Percentiles rank a stretch among this genome's conserved stretches.
Conservation (phyloP, 1,140 invertebrate species). For the Sweltsa coloradensis region DNA sequence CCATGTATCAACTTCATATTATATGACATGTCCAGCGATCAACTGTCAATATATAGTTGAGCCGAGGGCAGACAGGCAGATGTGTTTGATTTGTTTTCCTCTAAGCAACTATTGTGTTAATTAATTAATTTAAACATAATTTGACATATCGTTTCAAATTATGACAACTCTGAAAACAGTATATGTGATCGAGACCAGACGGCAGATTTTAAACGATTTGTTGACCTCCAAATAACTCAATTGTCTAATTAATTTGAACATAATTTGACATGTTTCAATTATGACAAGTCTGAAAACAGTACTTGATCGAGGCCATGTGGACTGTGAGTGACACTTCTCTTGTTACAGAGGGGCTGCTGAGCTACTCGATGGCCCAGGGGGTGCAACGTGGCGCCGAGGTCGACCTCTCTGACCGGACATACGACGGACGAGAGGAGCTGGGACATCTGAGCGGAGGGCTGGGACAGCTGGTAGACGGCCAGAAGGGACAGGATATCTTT, state of each 20-base stretch:
- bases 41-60: too few species aligned
- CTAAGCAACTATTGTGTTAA: too few species aligned
- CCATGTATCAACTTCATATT: too few species aligned
- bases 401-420: conserved; percentile 43
- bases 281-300: conserved; percentile 3
- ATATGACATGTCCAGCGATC: too few species aligned
- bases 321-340: conserved; percentile 19
- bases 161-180: too few species aligned
- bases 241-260: conserved; percentile 21
- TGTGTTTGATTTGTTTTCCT: too few species aligned
- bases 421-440: conserved; percentile 40
- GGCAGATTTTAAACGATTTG: too few species aligned
- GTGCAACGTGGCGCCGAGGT: conserved; percentile 34
- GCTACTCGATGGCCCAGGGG: conserved; percentile 45
- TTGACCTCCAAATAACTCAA: too few species aligned
- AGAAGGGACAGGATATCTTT: conserved; percentile 68
- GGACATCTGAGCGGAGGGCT: conserved; percentile 59
- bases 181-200: too few species aligned
- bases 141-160: too few species aligned
- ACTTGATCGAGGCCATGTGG: conserved; percentile 14
- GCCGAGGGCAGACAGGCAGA: too few species aligned
- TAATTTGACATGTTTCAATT: background rate
- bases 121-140: too few species aligned
- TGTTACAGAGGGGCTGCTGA: conserved; percentile 39
- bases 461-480: conserved; percentile 85